phyloP scores from a whole-genome alignment of 1,140 invertebrate genomes.

The Ruditapes philippinarum region DNA sequence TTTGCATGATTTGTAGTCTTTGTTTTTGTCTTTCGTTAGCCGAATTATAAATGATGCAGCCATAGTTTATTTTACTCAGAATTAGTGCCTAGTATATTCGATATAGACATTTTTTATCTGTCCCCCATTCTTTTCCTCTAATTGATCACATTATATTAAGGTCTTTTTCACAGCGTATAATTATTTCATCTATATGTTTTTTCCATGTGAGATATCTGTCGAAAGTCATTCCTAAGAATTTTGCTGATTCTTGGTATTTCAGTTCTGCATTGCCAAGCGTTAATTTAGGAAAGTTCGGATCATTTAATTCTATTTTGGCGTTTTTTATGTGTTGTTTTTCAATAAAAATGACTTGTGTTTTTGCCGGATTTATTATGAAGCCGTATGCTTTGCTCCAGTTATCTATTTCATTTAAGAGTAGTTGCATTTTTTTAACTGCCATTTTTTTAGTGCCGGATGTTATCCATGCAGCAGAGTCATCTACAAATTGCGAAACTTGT shows the following conservation, averaged over 20 bases:
- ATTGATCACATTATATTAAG: too few relatives aligned
- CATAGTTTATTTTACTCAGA: too few relatives aligned
- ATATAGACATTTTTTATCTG: not conserved
- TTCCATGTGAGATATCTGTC: not conserved
- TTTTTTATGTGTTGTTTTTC: not conserved
- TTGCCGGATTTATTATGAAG: not conserved
- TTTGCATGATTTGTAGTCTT: too few relatives aligned
- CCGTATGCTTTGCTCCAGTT: not conserved
- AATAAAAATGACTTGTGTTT: not conserved
- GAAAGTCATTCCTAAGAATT: not conserved
- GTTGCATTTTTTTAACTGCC: not conserved
- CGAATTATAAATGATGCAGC: too few relatives aligned
- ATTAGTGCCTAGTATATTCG: not conserved
- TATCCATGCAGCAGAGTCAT: not conserved
- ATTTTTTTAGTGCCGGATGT: not conserved
- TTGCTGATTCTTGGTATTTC: not conserved
- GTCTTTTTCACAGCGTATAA: not conserved
- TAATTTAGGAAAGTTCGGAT: not conserved
- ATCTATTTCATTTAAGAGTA: too few relatives aligned
- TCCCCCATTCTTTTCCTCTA: not conserved
- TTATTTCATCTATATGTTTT: not conserved
- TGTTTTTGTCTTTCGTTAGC: too few relatives aligned
- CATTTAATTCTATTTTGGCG: not conserved
- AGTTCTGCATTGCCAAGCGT: not conserved
- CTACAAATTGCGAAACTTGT: not conserved